Evolutionary conservation across 2,888 invertebrate genomes (phyloP).

Genomic region (Carterocephalus palaemon): DNA sequence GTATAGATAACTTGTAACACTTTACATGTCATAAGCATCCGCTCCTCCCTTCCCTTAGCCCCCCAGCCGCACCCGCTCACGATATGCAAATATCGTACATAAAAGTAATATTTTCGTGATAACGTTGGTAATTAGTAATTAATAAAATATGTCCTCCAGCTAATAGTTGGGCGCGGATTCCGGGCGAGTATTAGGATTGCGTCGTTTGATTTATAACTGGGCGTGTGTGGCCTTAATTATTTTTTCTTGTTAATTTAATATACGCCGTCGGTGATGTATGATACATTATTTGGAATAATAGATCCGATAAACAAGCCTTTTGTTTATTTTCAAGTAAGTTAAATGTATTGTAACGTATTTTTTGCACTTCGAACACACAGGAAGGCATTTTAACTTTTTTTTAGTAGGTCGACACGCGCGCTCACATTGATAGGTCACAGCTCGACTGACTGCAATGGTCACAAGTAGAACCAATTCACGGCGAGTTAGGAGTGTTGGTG

Average conservation of each 20-base stretch:
- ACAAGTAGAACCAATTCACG: too few species aligned
- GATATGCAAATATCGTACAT: slow-evolving; percentile 76
- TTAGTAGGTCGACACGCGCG: too few species aligned
- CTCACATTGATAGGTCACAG: too few species aligned
- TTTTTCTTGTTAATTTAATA: slow-evolving; percentile 32
- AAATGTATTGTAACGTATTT: too few species aligned
- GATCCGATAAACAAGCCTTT: too few species aligned
- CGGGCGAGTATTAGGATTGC: slow-evolving; percentile 33
- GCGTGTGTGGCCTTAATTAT: slow-evolving; percentile 54
- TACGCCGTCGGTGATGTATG: slow-evolving; percentile 6
- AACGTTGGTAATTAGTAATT: slow-evolving; percentile 69
- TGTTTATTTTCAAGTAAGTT: too few species aligned
- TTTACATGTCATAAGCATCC: too few species aligned
- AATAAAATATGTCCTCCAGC: slow-evolving; percentile 74
- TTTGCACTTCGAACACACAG: too few species aligned
- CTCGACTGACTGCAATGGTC: too few species aligned
- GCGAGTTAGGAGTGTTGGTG: too few species aligned
- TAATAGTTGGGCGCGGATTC: slow-evolving; percentile 58
- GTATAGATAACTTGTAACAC: too few species aligned
- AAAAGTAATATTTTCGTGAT: slow-evolving; percentile 77
- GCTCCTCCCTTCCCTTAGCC: background rate
- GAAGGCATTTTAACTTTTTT: too few species aligned
- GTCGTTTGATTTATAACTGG: slow-evolving; percentile 36
- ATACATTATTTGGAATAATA: background rate
- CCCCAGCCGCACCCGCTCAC: slow-evolving; percentile 60